Evolutionary conservation across 53 echinoderm and acorn worm species (phyloP).

Genomic region (Hippasteria phrygiana): DNA sequence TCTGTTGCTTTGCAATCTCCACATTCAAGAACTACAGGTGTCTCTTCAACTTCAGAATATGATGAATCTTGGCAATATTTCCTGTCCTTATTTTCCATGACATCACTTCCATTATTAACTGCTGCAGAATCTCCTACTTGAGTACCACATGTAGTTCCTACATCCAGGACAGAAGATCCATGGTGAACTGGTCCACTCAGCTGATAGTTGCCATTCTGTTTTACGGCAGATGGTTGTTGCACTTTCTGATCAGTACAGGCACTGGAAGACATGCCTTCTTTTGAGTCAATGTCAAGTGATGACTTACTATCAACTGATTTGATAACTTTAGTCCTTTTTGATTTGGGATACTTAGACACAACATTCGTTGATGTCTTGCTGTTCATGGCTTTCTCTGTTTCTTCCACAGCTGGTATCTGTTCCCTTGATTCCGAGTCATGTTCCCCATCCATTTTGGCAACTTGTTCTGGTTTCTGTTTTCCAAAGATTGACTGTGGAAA

Average conservation of each 20-base stretch:
- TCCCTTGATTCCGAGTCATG: neutral
- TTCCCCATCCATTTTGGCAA: neutral
- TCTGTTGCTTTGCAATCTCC: neutral
- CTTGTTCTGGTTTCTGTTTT: neutral
- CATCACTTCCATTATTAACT: neutral
- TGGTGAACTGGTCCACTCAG: neutral
- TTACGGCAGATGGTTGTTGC: neutral
- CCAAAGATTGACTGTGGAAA: conserved; percentile 10
- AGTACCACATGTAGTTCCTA: neutral
- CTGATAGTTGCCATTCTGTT: neutral
- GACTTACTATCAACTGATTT: conserved; percentile 7
- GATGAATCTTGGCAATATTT: neutral
- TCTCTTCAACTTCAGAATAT: neutral
- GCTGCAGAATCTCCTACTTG: neutral
- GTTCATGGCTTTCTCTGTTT: neutral
- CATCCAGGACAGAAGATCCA: neutral
- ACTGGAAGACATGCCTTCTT: neutral
- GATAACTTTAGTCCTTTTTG: conserved; percentile 27
- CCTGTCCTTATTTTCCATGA: neutral
- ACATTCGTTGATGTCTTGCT: conserved; percentile 18
- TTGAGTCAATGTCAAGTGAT: neutral
- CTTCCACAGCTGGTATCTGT: neutral
- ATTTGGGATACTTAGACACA: conserved; percentile 23
- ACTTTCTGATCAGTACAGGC: neutral
- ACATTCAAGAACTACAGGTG: neutral